These are phyloP conservation scores for Helicoverpa armigera DNA, from an alignment of 1,140 invertebrate species.

Conservation along the genomic window DNA sequence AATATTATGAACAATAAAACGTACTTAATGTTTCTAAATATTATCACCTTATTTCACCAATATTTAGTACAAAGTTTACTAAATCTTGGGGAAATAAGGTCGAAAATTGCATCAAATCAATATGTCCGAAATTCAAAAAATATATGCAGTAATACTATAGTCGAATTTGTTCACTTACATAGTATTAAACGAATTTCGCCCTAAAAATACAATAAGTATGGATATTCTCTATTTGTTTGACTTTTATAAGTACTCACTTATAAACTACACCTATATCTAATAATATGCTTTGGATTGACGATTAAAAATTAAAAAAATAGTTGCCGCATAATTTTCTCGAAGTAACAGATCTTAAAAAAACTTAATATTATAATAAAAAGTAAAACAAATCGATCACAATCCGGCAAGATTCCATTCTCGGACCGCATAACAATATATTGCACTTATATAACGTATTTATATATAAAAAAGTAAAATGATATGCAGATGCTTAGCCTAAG, in stretches of 20 bases:
- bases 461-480: conserved; percentile 63
- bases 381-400: conserved; percentile 66
- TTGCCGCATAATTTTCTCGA: conserved; percentile 51
- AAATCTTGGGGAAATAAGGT: conserved; percentile 16
- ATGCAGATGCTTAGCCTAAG: conserved; percentile 72
- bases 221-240: conserved; percentile 16
- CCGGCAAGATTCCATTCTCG: conserved; percentile 66
- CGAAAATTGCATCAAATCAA: conserved; percentile 21
- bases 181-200: conserved; percentile 3
- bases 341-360: conserved; percentile 56
- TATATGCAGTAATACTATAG: not conserved
- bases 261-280: conserved; percentile 48
- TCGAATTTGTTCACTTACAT: not conserved
- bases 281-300: conserved; percentile 61
- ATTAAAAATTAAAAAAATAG: conserved; percentile 51
- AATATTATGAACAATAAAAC: conserved; percentile 10
- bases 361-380: conserved; percentile 50
- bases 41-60: conserved; percentile 10
- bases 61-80: not conserved
- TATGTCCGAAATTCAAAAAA: conserved; percentile 1
- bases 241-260: conserved; percentile 51
- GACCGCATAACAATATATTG: conserved; percentile 66
- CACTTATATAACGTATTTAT: conserved; percentile 65
- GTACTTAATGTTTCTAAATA: conserved; percentile 13
- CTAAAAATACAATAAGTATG: conserved; percentile 22